Conservation (phyloP, 1,140 invertebrate genomes). For the Tetramorium alpestre region DNA sequence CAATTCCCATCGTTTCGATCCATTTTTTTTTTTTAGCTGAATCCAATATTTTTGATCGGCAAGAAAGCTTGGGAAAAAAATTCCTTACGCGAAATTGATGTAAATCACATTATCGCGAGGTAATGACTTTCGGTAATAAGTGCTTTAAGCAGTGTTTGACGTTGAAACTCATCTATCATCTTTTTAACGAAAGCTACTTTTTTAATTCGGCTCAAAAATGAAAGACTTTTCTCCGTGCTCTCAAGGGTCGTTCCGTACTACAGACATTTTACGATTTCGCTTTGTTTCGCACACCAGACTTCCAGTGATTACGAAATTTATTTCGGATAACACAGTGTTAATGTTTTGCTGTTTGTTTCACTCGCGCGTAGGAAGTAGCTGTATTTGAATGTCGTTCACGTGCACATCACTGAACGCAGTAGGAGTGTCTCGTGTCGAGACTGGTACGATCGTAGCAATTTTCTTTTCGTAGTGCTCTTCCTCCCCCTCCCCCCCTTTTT, state of each 20-base stretch:
- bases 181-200: neutral
- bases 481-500: slow-evolving; percentile 22
- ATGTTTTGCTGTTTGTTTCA: slow-evolving; percentile 10
- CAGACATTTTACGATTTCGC: slow-evolving; percentile 15
- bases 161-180: neutral
- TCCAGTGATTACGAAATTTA: neutral
- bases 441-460: slow-evolving; percentile 15
- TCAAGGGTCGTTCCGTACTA: slow-evolving; percentile 16
- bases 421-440: slow-evolving; percentile 12
- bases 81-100: neutral
- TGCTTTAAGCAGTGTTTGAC: too few relatives aligned
- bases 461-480: slow-evolving; percentile 18
- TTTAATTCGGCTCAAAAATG: neutral
- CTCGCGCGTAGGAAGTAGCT: neutral
- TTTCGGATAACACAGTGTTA: neutral
- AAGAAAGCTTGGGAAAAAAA: neutral
- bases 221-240: slow-evolving; percentile 54
- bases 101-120: neutral
- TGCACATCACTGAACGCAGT: neutral
- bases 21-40: neutral
- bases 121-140: neutral
- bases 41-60: neutral
- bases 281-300: slow-evolving; percentile 28
- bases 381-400: neutral
- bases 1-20: neutral